Conservation (phyloP, 2,888 invertebrate species). For the Sarcophaga carnaria region DNA sequence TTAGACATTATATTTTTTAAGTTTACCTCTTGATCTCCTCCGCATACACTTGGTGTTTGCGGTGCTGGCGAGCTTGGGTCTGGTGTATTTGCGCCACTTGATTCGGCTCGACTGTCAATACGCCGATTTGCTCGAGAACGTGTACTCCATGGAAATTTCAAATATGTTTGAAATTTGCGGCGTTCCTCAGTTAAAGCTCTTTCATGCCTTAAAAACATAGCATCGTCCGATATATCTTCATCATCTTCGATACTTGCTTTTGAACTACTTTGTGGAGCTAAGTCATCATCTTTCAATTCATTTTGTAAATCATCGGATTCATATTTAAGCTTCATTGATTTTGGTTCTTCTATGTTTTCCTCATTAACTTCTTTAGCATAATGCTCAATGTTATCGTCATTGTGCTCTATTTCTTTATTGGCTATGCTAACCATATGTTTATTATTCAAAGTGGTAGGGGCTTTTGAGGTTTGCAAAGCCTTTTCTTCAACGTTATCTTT, state of each 20-base stretch:
- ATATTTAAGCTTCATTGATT: slow-evolving; percentile 64
- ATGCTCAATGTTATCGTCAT: slow-evolving; percentile 2
- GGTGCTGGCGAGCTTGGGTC: slow-evolving; percentile 86
- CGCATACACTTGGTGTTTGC: slow-evolving; percentile 76
- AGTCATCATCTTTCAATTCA: slow-evolving; percentile 6
- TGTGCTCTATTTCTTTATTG: slow-evolving; percentile 22
- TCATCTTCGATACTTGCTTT: slow-evolving; percentile 44
- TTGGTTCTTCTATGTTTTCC: slow-evolving; percentile 48
- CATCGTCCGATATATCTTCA: slow-evolving; percentile 91
- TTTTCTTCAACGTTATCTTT: slow-evolving; percentile 38
- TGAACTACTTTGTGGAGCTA: slow-evolving; percentile 28
- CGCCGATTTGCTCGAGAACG: slow-evolving; percentile 85
- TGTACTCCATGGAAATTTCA: slow-evolving; percentile 82
- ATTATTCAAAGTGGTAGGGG: not conserved
- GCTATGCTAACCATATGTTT: not conserved
- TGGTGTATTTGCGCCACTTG: slow-evolving; percentile 89
- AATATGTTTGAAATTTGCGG: slow-evolving; percentile 84
- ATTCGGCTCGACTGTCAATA: slow-evolving; percentile 86
- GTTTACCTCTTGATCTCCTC: slow-evolving; percentile 79
- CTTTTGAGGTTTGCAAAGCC: not conserved
- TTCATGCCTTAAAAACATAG: slow-evolving; percentile 88
- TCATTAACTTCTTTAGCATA: slow-evolving; percentile 2
- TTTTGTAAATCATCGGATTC: slow-evolving; percentile 12
- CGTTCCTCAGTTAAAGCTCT: slow-evolving; percentile 87
- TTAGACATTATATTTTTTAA: not conserved